These are phyloP conservation scores for Berghia stephanieae DNA, from an alignment of 1,140 invertebrate genomes.

Conservation along the genomic window DNA sequence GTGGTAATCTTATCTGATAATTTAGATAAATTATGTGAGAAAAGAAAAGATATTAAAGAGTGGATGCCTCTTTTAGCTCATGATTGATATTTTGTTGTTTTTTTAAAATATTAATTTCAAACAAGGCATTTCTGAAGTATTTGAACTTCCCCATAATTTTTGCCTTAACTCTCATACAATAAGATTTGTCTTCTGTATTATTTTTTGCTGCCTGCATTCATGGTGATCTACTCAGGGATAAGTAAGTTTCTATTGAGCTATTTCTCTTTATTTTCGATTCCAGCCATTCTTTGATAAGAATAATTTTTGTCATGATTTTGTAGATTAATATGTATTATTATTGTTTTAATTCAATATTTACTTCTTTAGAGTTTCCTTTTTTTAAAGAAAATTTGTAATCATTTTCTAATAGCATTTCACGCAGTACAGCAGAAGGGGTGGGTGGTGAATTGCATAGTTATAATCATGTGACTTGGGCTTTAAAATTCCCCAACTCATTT, in stretches of 20 bases:
- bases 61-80: no score
- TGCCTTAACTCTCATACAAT: background rate
- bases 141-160: background rate
- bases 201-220: constrained; percentile 96
- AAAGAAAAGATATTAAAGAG: no score
- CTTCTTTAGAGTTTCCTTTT: no score
- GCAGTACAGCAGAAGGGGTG: no score
- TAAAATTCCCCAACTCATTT: no score
- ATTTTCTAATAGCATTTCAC: no score
- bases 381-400: no score
- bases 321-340: background rate
- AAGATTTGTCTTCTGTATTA: constrained; percentile 85
- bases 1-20: no score
- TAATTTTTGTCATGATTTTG: background rate
- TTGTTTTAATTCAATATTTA: background rate
- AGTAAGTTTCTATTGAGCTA: constrained; percentile 74
- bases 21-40: no score
- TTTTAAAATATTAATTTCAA: background rate
- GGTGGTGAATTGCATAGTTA: no score
- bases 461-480: no score
- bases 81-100: background rate
- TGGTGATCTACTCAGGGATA: constrained; percentile 93
- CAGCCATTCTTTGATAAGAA: background rate
- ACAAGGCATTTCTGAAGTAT: background rate
- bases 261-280: background rate